These are phyloP conservation scores for Ptychodera flava DNA, from an alignment of 35 echinoderm and acorn worm species.

Conservation along the genomic window DNA sequence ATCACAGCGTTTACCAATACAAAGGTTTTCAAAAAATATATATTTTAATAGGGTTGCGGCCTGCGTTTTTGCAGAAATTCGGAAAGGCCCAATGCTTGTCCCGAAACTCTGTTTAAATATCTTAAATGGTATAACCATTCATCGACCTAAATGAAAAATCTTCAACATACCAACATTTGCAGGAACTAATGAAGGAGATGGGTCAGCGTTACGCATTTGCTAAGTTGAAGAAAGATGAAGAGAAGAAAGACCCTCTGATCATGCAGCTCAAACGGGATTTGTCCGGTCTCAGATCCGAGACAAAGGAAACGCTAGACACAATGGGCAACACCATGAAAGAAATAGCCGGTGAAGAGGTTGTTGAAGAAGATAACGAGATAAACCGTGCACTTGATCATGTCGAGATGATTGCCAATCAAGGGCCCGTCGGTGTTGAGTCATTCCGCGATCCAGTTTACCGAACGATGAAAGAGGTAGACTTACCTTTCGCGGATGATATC, in stretches of 20 bases:
- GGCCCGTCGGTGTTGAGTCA: not conserved
- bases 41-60: too few relatives aligned
- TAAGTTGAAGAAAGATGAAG: not conserved
- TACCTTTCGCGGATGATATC: not conserved
- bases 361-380: not conserved
- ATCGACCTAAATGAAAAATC: too few relatives aligned
- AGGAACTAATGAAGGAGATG: not conserved
- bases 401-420: not conserved
- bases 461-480: not conserved
- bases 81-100: too few relatives aligned
- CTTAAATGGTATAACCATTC: too few relatives aligned
- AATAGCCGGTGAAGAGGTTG: not conserved
- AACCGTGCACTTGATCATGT: not conserved
- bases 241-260: not conserved
- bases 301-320: not conserved
- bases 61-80: too few relatives aligned
- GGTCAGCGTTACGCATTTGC: not conserved
- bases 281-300: not conserved
- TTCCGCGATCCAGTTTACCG: not conserved
- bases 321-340: not conserved
- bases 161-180: too few relatives aligned
- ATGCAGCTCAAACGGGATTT: not conserved
- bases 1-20: too few relatives aligned
- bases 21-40: too few relatives aligned
- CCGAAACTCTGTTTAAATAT: too few relatives aligned